Base-by-base conservation (phyloP, 2,797 vertebrate species). In the Spatula clypeata region DNA sequence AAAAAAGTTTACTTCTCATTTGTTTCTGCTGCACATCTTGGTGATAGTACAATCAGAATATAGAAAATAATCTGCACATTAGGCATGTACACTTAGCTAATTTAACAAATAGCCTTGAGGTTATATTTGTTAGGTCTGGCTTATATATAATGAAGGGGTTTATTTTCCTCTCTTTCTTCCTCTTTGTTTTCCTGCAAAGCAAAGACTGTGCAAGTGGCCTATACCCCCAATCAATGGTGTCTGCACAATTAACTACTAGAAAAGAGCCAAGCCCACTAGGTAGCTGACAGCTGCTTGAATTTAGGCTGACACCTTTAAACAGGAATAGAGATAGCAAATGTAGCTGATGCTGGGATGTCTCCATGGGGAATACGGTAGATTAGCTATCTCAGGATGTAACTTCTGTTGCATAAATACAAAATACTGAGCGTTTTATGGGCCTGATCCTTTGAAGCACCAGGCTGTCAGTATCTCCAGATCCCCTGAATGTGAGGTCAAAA, bases 221-320 rank as follows among this genome's bases (percentile, higher is more conserved):
- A 11, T 10, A 38, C 24, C 76, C 66, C 66, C 82, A 91, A 47
- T 96, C 90, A 95, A 75, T 91, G 87, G 70, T 84, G 81, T 95
- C 79, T 95, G 86, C 83, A 76, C 76, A 95, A 95, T 90, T 96
- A 92, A 66, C 86, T 86, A 53, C 58, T 71, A 96, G 86, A 34
- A 79, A 93, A 90, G 81, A 96, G 64, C 62, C 82, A 94, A 93
- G 61, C 72, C 66, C 93, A 67, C 88, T 96, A 87, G 76, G 91
- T 83, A 79, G 83, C 86, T 86, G 87, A 93, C 94, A 97, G 83
- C 92, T 95, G 86, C 94, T 97, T 97, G 91, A 94, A 94, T 97
- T 97, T 94, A 96, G 86, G 96, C 93, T 97, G 87, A 88, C 94
- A 96, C 92, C 94, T 96, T 90, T 87, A 96, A 91, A 95, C 82